A percentile compares a stretch with the other conserved stretches of the same genome.
Evolutionary conservation across 2,113 vertebrate species (phyloP).

Genomic region (Gobius niger): DNA sequence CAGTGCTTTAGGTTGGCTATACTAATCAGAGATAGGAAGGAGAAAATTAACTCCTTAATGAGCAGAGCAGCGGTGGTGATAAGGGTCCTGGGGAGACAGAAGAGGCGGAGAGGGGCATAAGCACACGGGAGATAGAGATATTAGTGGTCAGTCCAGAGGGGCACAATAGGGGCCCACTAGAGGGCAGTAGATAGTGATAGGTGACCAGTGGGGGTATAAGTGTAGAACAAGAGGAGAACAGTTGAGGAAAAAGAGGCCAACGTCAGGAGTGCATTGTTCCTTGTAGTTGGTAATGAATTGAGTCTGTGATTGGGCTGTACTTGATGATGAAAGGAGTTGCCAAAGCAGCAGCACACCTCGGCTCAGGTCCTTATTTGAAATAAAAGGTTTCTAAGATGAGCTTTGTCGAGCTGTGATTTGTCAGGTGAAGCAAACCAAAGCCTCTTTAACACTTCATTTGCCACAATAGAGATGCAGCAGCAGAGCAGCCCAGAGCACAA

Average conservation of each 20-base stretch:
- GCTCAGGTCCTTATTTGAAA: too few relatives aligned
- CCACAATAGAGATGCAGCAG: too few relatives aligned
- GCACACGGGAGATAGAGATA: conserved; percentile 27
- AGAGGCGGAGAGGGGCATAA: conserved; percentile 36
- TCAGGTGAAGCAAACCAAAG: too few relatives aligned
- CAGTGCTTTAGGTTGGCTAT: conserved; percentile 81
- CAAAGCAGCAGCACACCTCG: too few relatives aligned
- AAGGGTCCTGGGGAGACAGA: conserved; percentile 68
- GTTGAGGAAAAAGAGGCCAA: background rate
- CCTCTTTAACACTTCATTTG: too few relatives aligned
- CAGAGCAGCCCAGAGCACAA: too few relatives aligned
- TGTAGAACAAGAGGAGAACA: background rate
- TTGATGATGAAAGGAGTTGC: too few relatives aligned
- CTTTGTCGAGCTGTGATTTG: too few relatives aligned
- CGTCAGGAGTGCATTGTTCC: background rate
- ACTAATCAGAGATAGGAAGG: conserved; percentile 78
- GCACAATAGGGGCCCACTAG: conserved; percentile 1
- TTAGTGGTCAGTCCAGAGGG: conserved; percentile 5
- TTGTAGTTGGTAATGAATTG: too few relatives aligned
- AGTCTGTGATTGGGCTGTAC: too few relatives aligned
- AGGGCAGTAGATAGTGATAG: background rate
- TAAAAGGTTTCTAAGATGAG: too few relatives aligned
- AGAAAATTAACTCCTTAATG: conserved; percentile 86
- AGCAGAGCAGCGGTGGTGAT: conserved; percentile 74
- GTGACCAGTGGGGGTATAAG: background rate